Evolutionary conservation across 2,888 invertebrate species (phyloP), one percentile per base, ranked within the genome.

Genomic region (Beris chalybata): DNA sequence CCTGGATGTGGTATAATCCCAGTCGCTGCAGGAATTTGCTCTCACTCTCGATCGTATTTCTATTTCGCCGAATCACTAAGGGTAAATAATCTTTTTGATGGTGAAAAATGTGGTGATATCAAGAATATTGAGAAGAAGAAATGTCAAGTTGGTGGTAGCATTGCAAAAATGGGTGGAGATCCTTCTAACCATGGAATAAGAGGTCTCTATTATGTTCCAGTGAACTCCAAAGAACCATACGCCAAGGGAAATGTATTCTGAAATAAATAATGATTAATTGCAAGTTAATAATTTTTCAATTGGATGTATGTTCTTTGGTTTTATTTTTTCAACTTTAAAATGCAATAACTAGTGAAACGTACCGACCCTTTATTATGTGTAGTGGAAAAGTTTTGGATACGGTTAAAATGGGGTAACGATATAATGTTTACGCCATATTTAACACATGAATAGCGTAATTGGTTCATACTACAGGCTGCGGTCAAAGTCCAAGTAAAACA

Each of bases 151-250:
- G 75, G 71, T 65, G 74, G 74, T 58, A 63, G 45, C 6, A 12
- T 67, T 4, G 66, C 74, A 0, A 71, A 70, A 57, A 75, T 80
- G 78, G 79, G 77, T 3, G 72, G 75, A 45, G 70, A 71, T 9
- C 4, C 56, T 0, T 57, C 69, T 0, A 76, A 78, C 63, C 66
- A 67, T 4, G 32, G 64, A 3, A 48, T 48, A 30, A 45, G 12
- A 31, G 64, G 64, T 32, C 7, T 55, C 15, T 64, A 15, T 29
- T 32, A 64, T 13, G 54, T 56, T 7, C 64, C 64, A 9, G 38
- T 64, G 7, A 55, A 55, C 12, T 45, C 54, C 5, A 54, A 54
- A n/a, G 5, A 53, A 44, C 64, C 64, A 12, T 64, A 6, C 29
- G 53, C 29, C 29, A 64, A 52, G 38, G 61, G 61, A 32, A 38